Evolutionary conservation across 2,113 vertebrate genomes (phyloP), one percentile per base, ranked within the genome.

Genomic region (Neolamprologus falcicula): DNA sequence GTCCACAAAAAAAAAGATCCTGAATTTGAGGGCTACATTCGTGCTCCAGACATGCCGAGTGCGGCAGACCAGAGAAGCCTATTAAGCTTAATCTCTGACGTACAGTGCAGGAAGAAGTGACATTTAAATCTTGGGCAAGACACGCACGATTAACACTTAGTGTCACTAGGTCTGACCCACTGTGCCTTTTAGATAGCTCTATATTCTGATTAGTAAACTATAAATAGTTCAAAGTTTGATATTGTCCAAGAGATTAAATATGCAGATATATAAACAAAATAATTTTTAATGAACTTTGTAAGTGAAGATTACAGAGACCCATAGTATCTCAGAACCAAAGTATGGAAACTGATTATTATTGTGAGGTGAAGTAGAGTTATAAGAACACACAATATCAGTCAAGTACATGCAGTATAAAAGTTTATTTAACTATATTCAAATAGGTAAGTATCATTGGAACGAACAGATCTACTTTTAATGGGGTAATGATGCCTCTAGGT

Each of bases 21-120:
- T 50, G 84, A 92, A 88, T 86, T 66, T 82, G 83, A 84, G 53
- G 89, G 16, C 89, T 91, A 90, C 90, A 92, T 95, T 95, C 95
- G 96, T 95, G 91, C 92, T 94, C 92, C 94, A 95, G 95, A 95
- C 92, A 96, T 89, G 53, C 90, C 93, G 92, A 93, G 81, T 90
- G 93, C 90, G 89, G 95, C 93, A 80, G 93, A 95, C 89, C 35
- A 90, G 90, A 83, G 97, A 96, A 98, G 97, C 97, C 90, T 97
- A 97, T 98, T 98, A 98, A 17, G 47, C 91, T 59, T 98, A 98
- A 99, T 98, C 97, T 96, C 89, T 92, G 90, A 94, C 90, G 88
- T 82, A 71, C 78, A 9, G 31, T 31, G 61, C 17, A 73, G 80
- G 84, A 87, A 83, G 79, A 86, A 93, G 88, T 53, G 90, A 73